A percentile compares a stretch with the other conserved stretches of the same genome.
Conservation (phyloP, 2,888 invertebrate species). For the Nephrotoma appendiculata region DNA sequence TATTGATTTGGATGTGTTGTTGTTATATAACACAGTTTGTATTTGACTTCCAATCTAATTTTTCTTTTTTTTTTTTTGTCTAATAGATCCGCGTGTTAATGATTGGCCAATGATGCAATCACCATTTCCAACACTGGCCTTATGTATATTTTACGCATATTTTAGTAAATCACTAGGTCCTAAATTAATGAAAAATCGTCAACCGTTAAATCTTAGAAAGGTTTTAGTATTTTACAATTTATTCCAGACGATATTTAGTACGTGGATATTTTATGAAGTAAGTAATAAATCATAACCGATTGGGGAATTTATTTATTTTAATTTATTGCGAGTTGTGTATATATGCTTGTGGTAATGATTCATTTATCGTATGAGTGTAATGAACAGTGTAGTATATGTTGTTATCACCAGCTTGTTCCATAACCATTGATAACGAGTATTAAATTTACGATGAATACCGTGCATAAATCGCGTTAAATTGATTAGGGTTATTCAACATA, state of each 20-base stretch:
- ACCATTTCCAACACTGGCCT: conserved; percentile 68
- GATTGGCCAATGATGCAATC: conserved; percentile 84
- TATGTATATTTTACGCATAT: conserved; percentile 73
- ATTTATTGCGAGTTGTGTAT: background rate
- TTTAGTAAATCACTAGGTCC: conserved; percentile 73
- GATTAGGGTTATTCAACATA: background rate
- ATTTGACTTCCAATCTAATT: background rate
- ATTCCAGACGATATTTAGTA: conserved; percentile 76
- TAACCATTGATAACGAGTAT: background rate
- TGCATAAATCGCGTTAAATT: background rate
- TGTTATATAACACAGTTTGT: background rate
- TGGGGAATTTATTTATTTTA: background rate
- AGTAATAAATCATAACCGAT: conserved; percentile 18
- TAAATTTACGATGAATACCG: background rate
- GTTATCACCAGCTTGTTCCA: background rate
- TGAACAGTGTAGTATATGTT: background rate
- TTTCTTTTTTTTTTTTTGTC: conserved; percentile 9
- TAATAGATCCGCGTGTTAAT: conserved; percentile 76
- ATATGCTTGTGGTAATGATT: background rate
- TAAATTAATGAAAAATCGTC: conserved; percentile 74
- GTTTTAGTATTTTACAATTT: conserved; percentile 77
- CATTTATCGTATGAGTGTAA: background rate
- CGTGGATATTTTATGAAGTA: conserved; percentile 89
- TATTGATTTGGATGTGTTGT: background rate
- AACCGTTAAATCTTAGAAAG: conserved; percentile 68